These are phyloP conservation scores for Caenorhabditis afra DNA, from an alignment of 2,888 invertebrate species.

Conservation along the genomic window DNA sequence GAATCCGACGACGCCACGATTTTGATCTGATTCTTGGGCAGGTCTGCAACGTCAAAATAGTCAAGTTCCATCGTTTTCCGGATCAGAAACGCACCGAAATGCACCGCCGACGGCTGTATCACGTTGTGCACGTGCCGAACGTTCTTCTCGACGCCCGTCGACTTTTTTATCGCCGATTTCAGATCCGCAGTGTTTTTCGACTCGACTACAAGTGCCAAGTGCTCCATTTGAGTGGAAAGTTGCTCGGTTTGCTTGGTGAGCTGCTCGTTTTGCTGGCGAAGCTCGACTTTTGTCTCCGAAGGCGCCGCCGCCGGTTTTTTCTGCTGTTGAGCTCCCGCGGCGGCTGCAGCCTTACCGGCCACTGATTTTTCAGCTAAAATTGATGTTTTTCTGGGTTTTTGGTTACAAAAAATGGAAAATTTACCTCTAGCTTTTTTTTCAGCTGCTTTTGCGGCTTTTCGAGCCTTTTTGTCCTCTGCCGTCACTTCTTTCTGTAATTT, in stretches of 20 bases:
- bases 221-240: slow-evolving; percentile 17
- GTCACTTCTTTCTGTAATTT: slow-evolving; percentile 59
- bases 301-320: slow-evolving; percentile 6
- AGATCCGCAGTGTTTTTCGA: slow-evolving; percentile 13
- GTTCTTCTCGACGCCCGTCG: slow-evolving; percentile 27
- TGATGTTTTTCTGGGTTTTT: neutral
- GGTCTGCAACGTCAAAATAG: slow-evolving; percentile 37
- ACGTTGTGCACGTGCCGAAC: slow-evolving; percentile 42
- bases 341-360: slow-evolving; percentile 48
- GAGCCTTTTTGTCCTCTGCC: slow-evolving; percentile 63
- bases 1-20: slow-evolving; percentile 43
- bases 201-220: neutral
- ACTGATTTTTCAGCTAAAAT: slow-evolving; percentile 58
- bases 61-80: too few relatives aligned
- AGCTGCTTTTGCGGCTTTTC: slow-evolving; percentile 67
- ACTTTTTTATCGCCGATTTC: slow-evolving; percentile 42
- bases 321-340: slow-evolving; percentile 20
- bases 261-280: neutral
- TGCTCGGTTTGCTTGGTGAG: slow-evolving; percentile 11
- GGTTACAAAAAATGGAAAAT: neutral
- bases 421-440: slow-evolving; percentile 67
- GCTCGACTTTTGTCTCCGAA: neutral
- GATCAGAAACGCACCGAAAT: slow-evolving; percentile 13
- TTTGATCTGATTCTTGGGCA: slow-evolving; percentile 39
- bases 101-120: slow-evolving; percentile 29